phyloP scores from a whole-genome alignment of 2,888 invertebrate species.

The Epinotia demarniana region DNA sequence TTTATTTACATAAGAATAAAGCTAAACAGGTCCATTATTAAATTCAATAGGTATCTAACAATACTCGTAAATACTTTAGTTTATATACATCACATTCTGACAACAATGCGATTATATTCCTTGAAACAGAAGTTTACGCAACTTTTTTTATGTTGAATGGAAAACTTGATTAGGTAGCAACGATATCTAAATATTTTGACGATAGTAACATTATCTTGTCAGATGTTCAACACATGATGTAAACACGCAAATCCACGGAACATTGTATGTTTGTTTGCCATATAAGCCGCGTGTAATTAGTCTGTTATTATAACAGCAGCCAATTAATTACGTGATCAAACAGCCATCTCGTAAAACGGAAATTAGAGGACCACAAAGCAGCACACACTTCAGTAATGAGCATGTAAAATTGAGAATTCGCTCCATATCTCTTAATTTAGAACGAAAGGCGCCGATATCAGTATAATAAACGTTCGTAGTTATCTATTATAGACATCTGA shows the following conservation, averaged over 20 bases:
- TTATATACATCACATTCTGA: no score
- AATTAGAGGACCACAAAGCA: slow-evolving; percentile 43
- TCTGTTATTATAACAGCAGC: slow-evolving; percentile 22
- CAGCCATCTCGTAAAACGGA: slow-evolving; percentile 46
- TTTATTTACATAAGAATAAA: no score
- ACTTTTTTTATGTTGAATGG: no score
- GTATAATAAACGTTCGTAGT: not conserved
- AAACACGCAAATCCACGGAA: slow-evolving; percentile 23
- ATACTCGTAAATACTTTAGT: no score
- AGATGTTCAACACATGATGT: slow-evolving; percentile 19
- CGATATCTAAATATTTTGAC: not conserved
- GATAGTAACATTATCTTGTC: not conserved
- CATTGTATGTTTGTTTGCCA: slow-evolving; percentile 35
- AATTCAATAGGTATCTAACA: no score
- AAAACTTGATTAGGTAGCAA: not conserved
- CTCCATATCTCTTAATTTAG: not conserved
- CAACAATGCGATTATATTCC: no score
- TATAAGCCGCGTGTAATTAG: slow-evolving; percentile 39
- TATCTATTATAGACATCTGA: no score
- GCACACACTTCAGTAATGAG: slow-evolving; percentile 11
- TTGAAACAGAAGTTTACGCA: no score
- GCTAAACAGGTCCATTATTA: no score
- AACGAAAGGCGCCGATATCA: not conserved
- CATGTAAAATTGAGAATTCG: not conserved
- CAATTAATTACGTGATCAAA: slow-evolving; percentile 38